phyloP scores from a whole-genome alignment of 2,113 vertebrate genomes.

The Gasterosteus nipponicus region DNA sequence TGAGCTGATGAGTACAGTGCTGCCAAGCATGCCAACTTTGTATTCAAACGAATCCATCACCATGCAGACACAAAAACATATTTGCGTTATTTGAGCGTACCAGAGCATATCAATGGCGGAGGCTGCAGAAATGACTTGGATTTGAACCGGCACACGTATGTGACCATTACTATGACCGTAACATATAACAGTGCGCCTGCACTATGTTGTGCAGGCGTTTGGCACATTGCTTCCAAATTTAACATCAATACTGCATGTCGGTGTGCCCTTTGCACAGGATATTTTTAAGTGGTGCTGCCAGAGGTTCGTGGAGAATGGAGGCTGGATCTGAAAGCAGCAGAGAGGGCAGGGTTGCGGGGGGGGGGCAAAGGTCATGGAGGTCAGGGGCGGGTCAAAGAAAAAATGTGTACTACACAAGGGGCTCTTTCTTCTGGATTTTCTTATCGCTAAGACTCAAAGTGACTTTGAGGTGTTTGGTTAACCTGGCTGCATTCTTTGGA shows the following conservation, averaged over 20 bases:
- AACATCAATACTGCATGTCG: too few relatives aligned
- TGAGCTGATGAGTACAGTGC: conserved; percentile 24
- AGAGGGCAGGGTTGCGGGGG: not conserved
- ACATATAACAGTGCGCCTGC: too few relatives aligned
- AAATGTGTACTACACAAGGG: not conserved
- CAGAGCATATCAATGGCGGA: not conserved
- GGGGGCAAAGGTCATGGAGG: not conserved
- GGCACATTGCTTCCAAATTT: too few relatives aligned
- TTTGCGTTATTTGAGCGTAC: not conserved
- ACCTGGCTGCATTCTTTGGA: not conserved
- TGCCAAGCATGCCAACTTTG: conserved; percentile 19
- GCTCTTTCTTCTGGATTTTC: not conserved
- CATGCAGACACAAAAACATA: not conserved
- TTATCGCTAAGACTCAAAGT: not conserved
- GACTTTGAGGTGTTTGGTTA: not conserved
- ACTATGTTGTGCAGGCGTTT: too few relatives aligned
- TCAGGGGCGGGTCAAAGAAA: not conserved
- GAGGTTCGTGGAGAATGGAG: not conserved
- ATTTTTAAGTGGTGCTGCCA: not conserved
- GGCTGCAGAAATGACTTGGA: conserved; percentile 14
- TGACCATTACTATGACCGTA: not conserved
- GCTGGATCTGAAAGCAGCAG: not conserved
- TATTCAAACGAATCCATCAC: conserved; percentile 21
- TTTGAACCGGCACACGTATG: not conserved
- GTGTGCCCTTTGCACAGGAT: not conserved